Base-by-base conservation (phyloP, 2,113 vertebrate species). In the Crypturellus undulatus region DNA sequence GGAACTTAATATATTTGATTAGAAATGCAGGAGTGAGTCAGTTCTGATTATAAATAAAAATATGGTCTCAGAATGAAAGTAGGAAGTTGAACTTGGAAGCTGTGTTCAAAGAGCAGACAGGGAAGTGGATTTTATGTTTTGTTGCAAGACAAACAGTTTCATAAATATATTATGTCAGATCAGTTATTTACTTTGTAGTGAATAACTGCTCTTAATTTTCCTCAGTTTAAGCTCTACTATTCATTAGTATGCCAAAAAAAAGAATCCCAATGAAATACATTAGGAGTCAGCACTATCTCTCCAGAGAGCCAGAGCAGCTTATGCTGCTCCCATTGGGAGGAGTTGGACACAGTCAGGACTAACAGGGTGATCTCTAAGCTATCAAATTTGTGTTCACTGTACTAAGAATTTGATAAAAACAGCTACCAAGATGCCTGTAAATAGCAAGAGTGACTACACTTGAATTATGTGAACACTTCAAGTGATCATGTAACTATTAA, bases 11-110 rank as follows among this genome's bases (percentile, higher is more conserved):
- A 2, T 8, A 22, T 0, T 73, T 24, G 11, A 3, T 43, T 82
- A 14, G 20, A 67, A 10, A 47, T 93, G 11, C 18, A 42, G 45
- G 6, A 75, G 36, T 8, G n/a, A 68, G 8, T 56, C 43, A 21
- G 7, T 60, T 60, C 40, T 59, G 8, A 17, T 62, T 78, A 54
- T 54, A 56, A 56, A 49, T 6, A 54, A 42, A 9, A 24, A n/a
- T 34, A 56, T 3, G 2, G 43, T n/a, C 28, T 62, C 68, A 36
- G 43, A 89, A 76, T 71, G 40, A 79, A 92, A 89, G 3, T 17
- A 73, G 81, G 92, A 95, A 94, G 80, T 95, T 91, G 59, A 70
- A 32, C 25, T 62, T 47, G 34, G 78, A 75, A 89, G 45, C 47
- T 13, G n/a, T 70, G 6, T 59, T 6, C 45, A 78, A 63, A 43